Evolutionary conservation across 2,113 vertebrate genomes (phyloP).

Genomic region (Tyrannus savana): DNA sequence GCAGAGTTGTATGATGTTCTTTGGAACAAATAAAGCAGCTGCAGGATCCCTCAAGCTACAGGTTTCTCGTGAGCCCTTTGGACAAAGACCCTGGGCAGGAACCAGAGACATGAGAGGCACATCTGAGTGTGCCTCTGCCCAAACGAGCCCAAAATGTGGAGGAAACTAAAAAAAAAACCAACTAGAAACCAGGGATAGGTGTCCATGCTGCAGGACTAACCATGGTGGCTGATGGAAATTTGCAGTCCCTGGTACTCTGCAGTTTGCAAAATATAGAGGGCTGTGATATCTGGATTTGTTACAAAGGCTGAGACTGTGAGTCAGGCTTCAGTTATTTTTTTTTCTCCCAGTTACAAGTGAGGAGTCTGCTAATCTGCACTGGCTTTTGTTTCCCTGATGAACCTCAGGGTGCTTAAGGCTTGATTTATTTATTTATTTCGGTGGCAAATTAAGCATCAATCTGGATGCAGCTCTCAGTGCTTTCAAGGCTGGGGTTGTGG

Average conservation of each 20-base stretch:
- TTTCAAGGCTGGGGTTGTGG: neutral
- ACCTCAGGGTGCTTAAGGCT: neutral
- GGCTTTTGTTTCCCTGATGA: conserved; percentile 19
- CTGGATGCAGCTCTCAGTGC: neutral
- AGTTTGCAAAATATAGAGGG: neutral
- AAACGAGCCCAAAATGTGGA: neutral
- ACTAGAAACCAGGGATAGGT: neutral
- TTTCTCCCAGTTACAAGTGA: neutral
- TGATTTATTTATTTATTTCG: conserved; percentile 48
- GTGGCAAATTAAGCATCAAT: conserved; percentile 12
- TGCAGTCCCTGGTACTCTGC: neutral
- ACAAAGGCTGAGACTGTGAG: neutral
- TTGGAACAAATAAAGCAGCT: neutral
- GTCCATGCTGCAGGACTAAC: neutral
- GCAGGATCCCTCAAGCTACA: neutral
- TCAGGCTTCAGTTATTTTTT: neutral
- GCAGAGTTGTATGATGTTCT: neutral
- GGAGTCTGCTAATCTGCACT: neutral
- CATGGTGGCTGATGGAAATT: neutral
- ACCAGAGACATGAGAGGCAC: neutral
- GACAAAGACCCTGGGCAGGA: neutral
- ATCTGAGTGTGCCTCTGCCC: neutral
- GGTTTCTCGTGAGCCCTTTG: neutral
- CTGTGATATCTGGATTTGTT: neutral
- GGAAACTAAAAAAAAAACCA: neutral